phyloP scores from a whole-genome alignment of 1,140 invertebrate genomes.

The Elysia chlorotica region DNA sequence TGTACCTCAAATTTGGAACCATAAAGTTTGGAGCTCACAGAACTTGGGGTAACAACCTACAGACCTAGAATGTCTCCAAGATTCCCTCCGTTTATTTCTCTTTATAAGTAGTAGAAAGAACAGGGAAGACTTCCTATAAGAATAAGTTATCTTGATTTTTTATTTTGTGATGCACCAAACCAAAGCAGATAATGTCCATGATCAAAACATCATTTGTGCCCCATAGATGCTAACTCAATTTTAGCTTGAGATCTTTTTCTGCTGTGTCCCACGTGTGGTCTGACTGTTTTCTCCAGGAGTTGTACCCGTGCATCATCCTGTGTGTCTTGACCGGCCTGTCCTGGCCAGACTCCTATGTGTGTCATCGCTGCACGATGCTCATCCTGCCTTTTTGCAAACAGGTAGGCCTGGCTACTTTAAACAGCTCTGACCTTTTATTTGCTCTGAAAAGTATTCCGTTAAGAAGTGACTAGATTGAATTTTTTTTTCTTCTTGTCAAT shows the following conservation, averaged over 20 bases:
- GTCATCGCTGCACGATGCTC: constrained; percentile 75
- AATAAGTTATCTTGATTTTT: no score
- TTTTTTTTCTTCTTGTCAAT: not conserved
- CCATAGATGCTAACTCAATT: not conserved
- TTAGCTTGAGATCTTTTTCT: not conserved
- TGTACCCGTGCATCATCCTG: constrained; percentile 51
- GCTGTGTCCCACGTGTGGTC: no score
- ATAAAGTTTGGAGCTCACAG: no score
- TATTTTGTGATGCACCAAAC: no score
- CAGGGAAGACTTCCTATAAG: no score
- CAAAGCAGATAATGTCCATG: not conserved
- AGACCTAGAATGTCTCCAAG: no score
- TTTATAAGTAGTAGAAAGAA: no score
- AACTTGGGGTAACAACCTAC: no score
- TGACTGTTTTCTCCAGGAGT: no score
- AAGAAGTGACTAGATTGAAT: not conserved
- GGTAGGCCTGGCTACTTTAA: constrained; percentile 26
- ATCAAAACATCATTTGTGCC: not conserved
- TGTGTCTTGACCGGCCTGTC: constrained; percentile 72
- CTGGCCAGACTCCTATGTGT: constrained; percentile 83
- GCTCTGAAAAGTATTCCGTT: not conserved
- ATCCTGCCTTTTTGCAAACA: constrained; percentile 68
- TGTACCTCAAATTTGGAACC: no score
- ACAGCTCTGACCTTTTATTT: not conserved
- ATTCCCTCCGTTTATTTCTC: no score